A percentile compares a stretch with the other conserved stretches of the same genome.
phyloP scores from a whole-genome alignment of 2,113 vertebrate genomes.

The Pampusana beccarii region DNA sequence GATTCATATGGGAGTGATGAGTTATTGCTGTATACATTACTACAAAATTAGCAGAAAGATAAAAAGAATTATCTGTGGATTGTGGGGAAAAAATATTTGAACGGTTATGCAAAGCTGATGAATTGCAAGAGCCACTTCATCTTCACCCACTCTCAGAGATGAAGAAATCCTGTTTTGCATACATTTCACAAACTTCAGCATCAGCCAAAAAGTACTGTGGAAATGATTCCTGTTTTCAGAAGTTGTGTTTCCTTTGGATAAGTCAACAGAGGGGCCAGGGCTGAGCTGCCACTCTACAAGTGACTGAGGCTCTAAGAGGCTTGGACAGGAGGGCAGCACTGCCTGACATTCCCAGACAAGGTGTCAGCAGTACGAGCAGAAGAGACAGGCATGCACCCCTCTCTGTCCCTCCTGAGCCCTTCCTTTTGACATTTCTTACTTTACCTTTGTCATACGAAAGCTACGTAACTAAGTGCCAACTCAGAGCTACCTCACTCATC shows the following conservation, averaged over 20 bases:
- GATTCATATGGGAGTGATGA: not conserved
- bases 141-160: not conserved
- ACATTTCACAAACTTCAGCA: not conserved
- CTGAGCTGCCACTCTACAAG: not conserved
- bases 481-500: not conserved
- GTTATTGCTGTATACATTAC: not conserved
- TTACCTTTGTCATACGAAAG: not conserved
- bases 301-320: not conserved
- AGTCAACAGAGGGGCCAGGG: not conserved
- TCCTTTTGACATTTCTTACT: not conserved
- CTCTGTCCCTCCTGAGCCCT: not conserved
- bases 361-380: not conserved
- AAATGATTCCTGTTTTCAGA: not conserved
- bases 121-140: not conserved
- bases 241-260: not conserved
- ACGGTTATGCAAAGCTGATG: not conserved
- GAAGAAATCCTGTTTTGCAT: slow-evolving; percentile 4
- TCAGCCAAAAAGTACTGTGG: not conserved
- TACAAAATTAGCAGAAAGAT: not conserved
- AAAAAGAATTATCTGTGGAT: not conserved
- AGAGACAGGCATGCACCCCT: not conserved
- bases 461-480: not conserved
- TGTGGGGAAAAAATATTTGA: not conserved
- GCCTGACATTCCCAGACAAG: not conserved
- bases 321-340: not conserved